Base-by-base conservation (phyloP, 2,797 vertebrate genomes). In the Benthosema pterotum region DNA sequence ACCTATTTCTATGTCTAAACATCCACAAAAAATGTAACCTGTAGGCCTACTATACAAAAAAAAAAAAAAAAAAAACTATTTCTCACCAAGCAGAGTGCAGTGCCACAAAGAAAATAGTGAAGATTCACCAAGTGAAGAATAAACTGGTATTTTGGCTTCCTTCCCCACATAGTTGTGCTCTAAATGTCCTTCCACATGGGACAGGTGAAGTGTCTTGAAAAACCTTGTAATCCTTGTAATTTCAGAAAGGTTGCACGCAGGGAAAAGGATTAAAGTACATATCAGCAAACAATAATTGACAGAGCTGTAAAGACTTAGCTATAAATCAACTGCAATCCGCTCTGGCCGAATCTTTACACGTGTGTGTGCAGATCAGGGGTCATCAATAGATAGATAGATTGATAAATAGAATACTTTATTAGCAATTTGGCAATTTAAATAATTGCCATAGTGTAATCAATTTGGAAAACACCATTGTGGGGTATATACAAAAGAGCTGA, bases 71-170 rank as follows among this genome's bases (percentile, higher is more conserved):
- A 38, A 25, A 65, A 62, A 0, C 13, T 17, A 13, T 50, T 62
- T 62, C 90, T 91, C 73, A 93, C 92, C 92, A 79, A 64, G 65
- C 85, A 78, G 38, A 72, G 43, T 7, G 69, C n/a, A n/a, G 52
- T 11, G 11, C 48, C 75, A 67, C 66, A 77, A 1, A 85, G 63
- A 22, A 90, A 66, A 9, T 11, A 71, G n/a, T n/a, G n/a, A n/a
- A n/a, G n/a, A n/a, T n/a, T n/a, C 2, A 78, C 2, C 6, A 80
- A 12, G 3, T 74, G 64, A 57, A 88, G 68, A 51, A 63, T 14
- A 17, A 78, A 65, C 2, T 52, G 15, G 25, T 2, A 1, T 9
- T 14, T 7, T 51, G 46, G 4, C 52, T 32, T 69, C 42, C 42
- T 17, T 58, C 13, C 50, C 9, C 61, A 73, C 90, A 92, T 93